Base-by-base conservation (phyloP, 2,888 invertebrate species). In the Miltochrista miniata region DNA sequence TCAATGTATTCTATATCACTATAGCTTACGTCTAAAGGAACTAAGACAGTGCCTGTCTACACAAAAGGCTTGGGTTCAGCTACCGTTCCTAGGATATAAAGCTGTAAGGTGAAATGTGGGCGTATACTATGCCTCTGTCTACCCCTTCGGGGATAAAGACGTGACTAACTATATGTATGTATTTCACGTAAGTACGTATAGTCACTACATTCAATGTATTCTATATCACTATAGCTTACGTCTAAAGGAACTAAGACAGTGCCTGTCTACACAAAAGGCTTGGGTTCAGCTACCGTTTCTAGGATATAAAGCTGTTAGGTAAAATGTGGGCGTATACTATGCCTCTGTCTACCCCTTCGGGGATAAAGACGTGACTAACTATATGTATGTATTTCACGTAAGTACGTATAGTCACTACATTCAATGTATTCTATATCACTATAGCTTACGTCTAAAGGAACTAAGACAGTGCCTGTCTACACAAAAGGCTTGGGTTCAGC, bases 231-330 rank as follows among this genome's bases (percentile, higher is more conserved):
- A 62, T 39, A 50, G 51, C 51, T 61, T 61, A 61, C 48, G 61
- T 64, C 61, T 54, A 37, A 45, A 61, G 55, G 38, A 33, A 30
- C 52, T 54, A 43, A 56, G 61, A 59, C 61, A 49, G 54, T 45
- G 36, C 33, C 54, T 53, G 61, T 64, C 61, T 45, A 54, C 59
- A 69, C 69, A 68, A 68, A 61, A 64, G 63, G 59, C 61, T 56
- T 31, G 54, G 41, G 43, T 51, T 45, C 53, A 52, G 54, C 66
- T 70, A 75, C 75, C 70, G 65, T 43, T 47, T 61, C 63, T n/a
- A n/a, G n/a, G n/a, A n/a, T n/a, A n/a, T n/a, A n/a, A n/a, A n/a
- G n/a, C n/a, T n/a, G n/a, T n/a, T n/a, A n/a, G n/a, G n/a, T n/a
- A n/a, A n/a, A n/a, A n/a, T n/a, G n/a, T n/a, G n/a, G n/a, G n/a